Evolutionary conservation across 1,140 invertebrate genomes (phyloP), one percentile per base, ranked within the genome.

Genomic region (Zaprionus tsacasi): DNA sequence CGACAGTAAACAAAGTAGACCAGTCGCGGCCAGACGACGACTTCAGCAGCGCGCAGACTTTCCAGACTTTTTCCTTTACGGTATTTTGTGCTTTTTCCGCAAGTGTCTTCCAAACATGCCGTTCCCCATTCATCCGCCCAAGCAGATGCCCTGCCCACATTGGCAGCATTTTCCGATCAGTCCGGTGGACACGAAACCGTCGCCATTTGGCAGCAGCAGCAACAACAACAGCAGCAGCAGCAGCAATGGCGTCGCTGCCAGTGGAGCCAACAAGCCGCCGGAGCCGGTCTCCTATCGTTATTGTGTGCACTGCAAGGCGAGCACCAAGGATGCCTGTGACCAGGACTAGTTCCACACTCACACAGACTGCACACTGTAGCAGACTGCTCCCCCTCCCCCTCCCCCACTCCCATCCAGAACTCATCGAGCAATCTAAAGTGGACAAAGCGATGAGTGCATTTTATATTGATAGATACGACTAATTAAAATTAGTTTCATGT

Each of bases 81-180:
- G 30, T 25, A 33, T 45, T 38, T 38, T 43, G 30, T 25, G 27
- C 36, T 33, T 43, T 59, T 30, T 40, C 4, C 11, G 60, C 27
- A 5, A 33, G 27, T 15, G 15, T 59, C 5, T 33, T n/a, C 4
- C 11, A 40, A 70, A 11, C 21, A 91, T 92, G 91, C 91, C 91
- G 64, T 92, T 92, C 45, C 91, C 91, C 56, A 86, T 91, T 27
- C 77, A 86, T 79, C 83, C 87, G 56, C 91, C 91, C 56, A 91
- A 86, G 76, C 91, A 92, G 70, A 92, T 92, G 91, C 91, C 91
- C 27, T 92, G 91, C 66, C 91, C 87, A 25, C 91, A 92, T 35
- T 92, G 91, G 91, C 88, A 92, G 55, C 91, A 92, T 54, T 92
- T 92, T 36, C 91, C 91, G 30, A 91, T 92, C 13, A 91, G 78